Base-by-base conservation (phyloP, 2,797 vertebrate genomes). In the Pagetopsis macropterus region DNA sequence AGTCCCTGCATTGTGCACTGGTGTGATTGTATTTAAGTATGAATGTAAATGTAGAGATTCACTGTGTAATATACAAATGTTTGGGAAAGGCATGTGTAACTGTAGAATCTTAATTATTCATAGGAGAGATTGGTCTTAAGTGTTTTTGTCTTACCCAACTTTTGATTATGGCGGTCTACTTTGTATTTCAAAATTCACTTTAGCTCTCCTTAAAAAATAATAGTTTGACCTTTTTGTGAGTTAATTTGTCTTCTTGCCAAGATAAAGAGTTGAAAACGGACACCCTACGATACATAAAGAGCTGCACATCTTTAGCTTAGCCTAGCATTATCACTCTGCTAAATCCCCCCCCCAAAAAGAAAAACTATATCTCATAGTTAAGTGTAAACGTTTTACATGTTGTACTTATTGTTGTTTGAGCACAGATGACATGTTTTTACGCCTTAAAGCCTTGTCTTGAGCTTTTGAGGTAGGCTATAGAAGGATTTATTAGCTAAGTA, bases 11-110 rank as follows among this genome's bases (percentile, higher is more conserved):
- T 41, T 63, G 68, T 74, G 59, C 57, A 72, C 68, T 51, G 23
- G 76, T 67, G 82, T 77, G 87, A 89, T 83, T 89, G 82, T 89
- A 88, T 85, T 83, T 74, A 75, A 73, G 80, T 83, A 79, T 85
- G 85, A 84, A 87, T 87, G 87, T 87, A 85, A 75, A 82, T 59
- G 60, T 72, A 31, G 33, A 76, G 56, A 74, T 69, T 70, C 49
- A 69, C 58, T 78, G 76, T 71, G 13, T 49, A 56, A 59, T 44
- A 31, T 50, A 33, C 27, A 7, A 37, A 51, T n/a, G 54, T 61
- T 2, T 76, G 56, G 65, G 31, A 55, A 57, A 55, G 55, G 58
- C 60, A 48, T 61, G 62, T 75, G n/a, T 70, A 48, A 59, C 56
- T 76, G 19, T 67, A 49, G 23, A 62, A 33, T 68, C 56, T 9